Percentiles rank a stretch among this genome's conserved stretches.
Evolutionary conservation across 92 coral and sea anemone genomes (phyloP).

Genomic region (Chrysogorgia sp.): DNA sequence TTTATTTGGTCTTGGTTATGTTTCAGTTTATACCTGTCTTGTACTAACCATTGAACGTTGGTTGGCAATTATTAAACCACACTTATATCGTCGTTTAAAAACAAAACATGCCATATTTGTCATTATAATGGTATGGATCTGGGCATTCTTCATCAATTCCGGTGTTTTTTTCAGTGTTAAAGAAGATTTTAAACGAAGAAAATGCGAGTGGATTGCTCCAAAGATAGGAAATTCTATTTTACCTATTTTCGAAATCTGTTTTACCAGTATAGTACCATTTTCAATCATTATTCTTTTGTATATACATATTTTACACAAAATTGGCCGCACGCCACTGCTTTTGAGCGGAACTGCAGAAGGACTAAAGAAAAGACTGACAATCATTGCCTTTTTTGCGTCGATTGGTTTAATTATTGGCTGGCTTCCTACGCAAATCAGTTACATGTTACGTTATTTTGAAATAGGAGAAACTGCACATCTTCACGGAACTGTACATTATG

Average conservation of each 20-base stretch:
- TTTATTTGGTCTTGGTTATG: background rate
- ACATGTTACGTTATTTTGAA: slow-evolving; percentile 3
- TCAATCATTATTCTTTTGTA: slow-evolving; percentile 6
- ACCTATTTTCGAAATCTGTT: slow-evolving; percentile 3
- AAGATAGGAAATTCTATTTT: background rate
- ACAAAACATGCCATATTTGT: background rate
- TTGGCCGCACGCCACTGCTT: background rate
- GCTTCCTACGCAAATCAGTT: slow-evolving; percentile 21
- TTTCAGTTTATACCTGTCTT: background rate
- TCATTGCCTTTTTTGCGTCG: slow-evolving; percentile 6
- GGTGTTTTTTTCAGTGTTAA: background rate
- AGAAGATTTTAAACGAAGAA: slow-evolving; percentile 16
- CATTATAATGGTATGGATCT: background rate
- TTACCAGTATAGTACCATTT: slow-evolving; percentile 11
- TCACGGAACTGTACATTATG: slow-evolving; percentile 16
- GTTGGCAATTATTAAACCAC: slow-evolving; percentile 11
- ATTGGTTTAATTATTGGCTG: slow-evolving; percentile 23
- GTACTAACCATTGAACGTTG: slow-evolving; percentile 11
- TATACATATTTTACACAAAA: slow-evolving; percentile 8
- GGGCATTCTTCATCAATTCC: background rate
- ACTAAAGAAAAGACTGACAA: slow-evolving; percentile 1
- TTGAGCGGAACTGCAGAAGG: background rate
- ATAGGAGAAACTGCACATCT: slow-evolving; percentile 24
- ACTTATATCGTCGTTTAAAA: background rate
- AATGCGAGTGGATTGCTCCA: slow-evolving; percentile 28